Conservation (phyloP, 2,797 vertebrate species). For the Psittacula echo region DNA sequence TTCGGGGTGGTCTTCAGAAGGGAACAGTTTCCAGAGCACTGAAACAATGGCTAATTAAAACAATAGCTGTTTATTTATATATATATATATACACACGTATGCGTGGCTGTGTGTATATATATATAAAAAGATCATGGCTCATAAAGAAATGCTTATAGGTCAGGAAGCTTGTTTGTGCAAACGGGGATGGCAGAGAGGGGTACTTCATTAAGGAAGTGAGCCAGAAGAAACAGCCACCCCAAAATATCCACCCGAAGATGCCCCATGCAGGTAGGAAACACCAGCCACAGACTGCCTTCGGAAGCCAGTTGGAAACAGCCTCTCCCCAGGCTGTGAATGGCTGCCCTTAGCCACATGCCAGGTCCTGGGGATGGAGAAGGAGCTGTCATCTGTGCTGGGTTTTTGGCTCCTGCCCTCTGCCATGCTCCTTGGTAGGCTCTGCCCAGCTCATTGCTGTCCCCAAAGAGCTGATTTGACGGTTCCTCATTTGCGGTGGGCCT, state of each 20-base stretch:
- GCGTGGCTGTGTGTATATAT: neutral
- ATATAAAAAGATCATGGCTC: neutral
- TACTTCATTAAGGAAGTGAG: neutral
- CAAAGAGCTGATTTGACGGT: neutral
- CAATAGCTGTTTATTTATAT: constrained; percentile 57
- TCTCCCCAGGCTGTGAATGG: neutral
- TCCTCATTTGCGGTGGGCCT: neutral
- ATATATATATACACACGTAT: neutral
- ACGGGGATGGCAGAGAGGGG: neutral
- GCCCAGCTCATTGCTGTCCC: neutral
- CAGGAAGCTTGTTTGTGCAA: neutral
- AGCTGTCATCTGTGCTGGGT: neutral
- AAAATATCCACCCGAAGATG: neutral
- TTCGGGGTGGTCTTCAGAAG: constrained; percentile 51
- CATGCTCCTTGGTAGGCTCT: neutral
- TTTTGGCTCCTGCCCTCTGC: neutral
- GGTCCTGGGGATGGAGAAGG: neutral
- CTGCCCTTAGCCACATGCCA: neutral
- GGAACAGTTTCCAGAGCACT: constrained; percentile 61
- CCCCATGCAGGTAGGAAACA: neutral
- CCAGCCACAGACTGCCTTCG: accelerated
- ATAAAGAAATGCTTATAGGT: neutral
- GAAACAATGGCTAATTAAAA: constrained; percentile 68
- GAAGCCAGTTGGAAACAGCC: neutral
- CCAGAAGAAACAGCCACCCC: neutral